phyloP scores from a whole-genome alignment of 2,797 vertebrate species.

The Botia almorhae region DNA sequence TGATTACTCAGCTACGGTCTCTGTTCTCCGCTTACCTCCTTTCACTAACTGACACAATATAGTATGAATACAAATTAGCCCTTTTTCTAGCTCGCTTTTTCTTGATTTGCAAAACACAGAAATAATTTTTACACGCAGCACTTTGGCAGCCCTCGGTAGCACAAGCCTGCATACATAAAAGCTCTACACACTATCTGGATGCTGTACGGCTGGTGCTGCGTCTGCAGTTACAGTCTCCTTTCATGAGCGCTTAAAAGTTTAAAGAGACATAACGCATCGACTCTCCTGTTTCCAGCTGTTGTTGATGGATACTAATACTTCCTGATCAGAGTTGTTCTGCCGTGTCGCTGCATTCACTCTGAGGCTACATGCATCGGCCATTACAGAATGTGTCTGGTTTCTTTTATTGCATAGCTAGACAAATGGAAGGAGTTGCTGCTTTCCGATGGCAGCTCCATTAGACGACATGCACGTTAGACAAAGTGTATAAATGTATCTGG shows the following conservation, averaged over 20 bases:
- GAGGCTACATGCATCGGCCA: conserved; percentile 36
- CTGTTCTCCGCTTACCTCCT: background rate
- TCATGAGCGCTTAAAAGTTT: conserved; percentile 22
- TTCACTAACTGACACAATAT: background rate
- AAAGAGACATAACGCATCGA: background rate
- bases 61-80: conserved; percentile 6
- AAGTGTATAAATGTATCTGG: conserved; percentile 57
- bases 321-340: background rate
- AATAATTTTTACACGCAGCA: background rate
- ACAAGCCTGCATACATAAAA: conserved; percentile 21
- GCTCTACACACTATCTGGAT: conserved; percentile 16
- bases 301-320: conserved; percentile 29
- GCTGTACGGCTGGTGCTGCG: background rate
- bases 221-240: conserved; percentile 3
- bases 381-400: conserved; percentile 26
- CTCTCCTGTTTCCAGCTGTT: conserved; percentile 9
- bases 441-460: conserved; percentile 47
- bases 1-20: conserved; percentile 1
- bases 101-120: conserved; percentile 29
- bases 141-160: background rate
- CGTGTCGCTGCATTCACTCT: background rate
- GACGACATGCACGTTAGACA: conserved; percentile 42
- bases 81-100: background rate
- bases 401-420: conserved; percentile 33
- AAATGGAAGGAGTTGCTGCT: conserved; percentile 40